These are phyloP conservation scores for Eclectus roratus DNA, from an alignment of 2,113 vertebrate species.

Conservation along the genomic window DNA sequence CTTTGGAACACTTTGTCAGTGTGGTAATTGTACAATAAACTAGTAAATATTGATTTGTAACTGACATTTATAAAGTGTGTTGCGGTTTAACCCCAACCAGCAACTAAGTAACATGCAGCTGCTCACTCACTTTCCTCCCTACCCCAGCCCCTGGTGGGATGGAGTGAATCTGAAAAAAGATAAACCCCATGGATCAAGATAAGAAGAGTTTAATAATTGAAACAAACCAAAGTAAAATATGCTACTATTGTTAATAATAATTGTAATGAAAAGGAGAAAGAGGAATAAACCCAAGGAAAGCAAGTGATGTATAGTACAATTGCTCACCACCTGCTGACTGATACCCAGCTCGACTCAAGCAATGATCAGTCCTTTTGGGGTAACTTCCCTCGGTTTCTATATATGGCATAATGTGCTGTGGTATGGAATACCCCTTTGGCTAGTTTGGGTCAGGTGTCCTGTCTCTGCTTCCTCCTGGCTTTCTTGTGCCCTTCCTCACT, in stretches of 20 bases:
- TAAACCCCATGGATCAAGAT: background rate
- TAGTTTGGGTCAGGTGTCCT: background rate
- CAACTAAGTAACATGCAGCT: background rate
- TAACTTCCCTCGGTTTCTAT: background rate
- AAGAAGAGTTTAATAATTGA: background rate
- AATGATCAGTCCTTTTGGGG: background rate
- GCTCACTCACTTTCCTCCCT: background rate
- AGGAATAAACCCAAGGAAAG: background rate
- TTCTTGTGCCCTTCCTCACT: background rate
- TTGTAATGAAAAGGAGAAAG: background rate
- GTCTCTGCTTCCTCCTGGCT: background rate
- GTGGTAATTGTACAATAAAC: background rate
- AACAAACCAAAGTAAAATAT: background rate
- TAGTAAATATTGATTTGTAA: conserved; percentile 9
- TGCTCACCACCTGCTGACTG: background rate
- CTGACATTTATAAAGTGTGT: background rate
- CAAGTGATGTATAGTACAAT: background rate
- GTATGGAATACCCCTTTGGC: background rate
- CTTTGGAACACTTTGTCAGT: background rate
- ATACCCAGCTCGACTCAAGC: background rate
- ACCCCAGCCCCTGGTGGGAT: background rate
- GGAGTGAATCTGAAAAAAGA: background rate
- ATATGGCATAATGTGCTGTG: background rate
- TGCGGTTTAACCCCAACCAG: background rate
- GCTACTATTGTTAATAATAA: background rate